Evolutionary conservation across 2,113 vertebrate species (phyloP), one percentile per base, ranked within the genome.

Genomic region (Pachyramphus minor): DNA sequence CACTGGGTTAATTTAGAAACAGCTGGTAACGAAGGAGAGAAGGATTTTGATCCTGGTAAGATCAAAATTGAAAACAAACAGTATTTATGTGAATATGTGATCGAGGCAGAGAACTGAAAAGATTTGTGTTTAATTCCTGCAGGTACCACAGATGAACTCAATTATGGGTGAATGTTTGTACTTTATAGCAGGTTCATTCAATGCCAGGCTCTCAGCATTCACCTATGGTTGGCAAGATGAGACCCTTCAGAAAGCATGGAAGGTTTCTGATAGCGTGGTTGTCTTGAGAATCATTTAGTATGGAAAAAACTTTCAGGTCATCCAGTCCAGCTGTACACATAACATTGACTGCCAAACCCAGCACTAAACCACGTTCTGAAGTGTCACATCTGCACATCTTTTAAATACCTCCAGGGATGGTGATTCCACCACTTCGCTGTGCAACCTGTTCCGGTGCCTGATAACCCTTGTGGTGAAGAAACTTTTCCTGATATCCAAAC

Each of bases 21-120:
- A 63, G 16, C 23, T 77, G 7, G 55, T 69, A 94, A 80, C 31
- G 47, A 90, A 74, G 50, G 68, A 73, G 12, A 67, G 4, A 71
- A 5, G 59, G 12, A 82, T 82, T 75, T 93, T 75, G 83, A 95
- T 45, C n/a, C 90, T 84, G 10, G 14, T 62, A 68, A 21, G 45
- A 64, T 96, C 78, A 93, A 92, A 95, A 95, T 41, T 74, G 63
- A 96, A 96, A 95, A 81, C 18, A 80, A 94, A 59, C 2, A 74
- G 95, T 50, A 55, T 63, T 75, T 67, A 52, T 33, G 11, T 56
- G 53, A 56, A 31, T 53, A 42, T 39, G 13, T 35, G 11, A 64
- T 75, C 74, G 82, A 94, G 35, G 19, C 47, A 82, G 6, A 66
- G n/a, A 83, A 74, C 11, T 71, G 2, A 66, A 84, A 62, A 69